Evolutionary conservation across 2,888 invertebrate species (phyloP), one percentile per base, ranked within the genome.

Genomic region (Carcina quercana): DNA sequence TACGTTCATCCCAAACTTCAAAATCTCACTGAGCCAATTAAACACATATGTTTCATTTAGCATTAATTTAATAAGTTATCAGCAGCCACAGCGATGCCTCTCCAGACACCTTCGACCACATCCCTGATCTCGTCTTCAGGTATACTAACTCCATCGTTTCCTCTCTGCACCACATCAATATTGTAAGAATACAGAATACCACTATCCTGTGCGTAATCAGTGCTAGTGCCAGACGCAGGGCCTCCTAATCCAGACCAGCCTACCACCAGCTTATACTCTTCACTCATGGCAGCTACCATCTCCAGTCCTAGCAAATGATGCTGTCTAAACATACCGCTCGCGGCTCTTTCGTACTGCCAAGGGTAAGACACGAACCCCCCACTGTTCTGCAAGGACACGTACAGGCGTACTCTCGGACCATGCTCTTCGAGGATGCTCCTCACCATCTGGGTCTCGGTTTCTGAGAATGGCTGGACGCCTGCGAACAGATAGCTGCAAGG

Each of bases 341-440:
- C 74, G 13, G 78, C 69, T 19, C 57, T 63, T 25, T 87, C 87
- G 40, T 83, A 91, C 22, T 88, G 88, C 89, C 90, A 91, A 1
- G 91, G 91, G 50, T 89, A 90, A 0, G 91, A 68, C 5, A 91
- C 50, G 39, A 86, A 88, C 14, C 86, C 85, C 30, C 91, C 92
- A 50, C 87, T 91, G n/a, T 92, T 90, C 62, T 94, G 94, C 20
- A 94, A 60, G 0, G 91, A 89, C 15, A 94, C 53, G 56, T 93
- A 95, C 39, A 91, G 67, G 42, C 86, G 82, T 5, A 88, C 66
- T 22, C 75, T 65, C 1, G 66, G 55, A 1, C 74, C 71, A 11
- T 86, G 67, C 0, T 72, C 56, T 30, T 85, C 50, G 26, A 92
- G 62, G 15, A 89, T 73, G 35, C 87, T 75, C 6, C 85, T 69